Base-by-base conservation (phyloP, 2,888 invertebrate species). In the Xestia rhomboidea region DNA sequence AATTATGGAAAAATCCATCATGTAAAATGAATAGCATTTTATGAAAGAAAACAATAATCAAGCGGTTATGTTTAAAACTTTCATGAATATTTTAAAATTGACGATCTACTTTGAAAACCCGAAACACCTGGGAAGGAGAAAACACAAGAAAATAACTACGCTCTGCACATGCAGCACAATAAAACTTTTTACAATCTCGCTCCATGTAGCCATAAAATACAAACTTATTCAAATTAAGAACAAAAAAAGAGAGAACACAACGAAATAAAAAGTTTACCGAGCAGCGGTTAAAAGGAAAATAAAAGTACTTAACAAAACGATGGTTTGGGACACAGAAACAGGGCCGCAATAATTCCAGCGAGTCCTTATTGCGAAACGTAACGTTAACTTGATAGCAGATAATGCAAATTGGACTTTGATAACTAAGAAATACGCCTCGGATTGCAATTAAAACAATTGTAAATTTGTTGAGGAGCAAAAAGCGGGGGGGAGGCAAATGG, bases 321-420 rank as follows among this genome's bases (percentile, higher is more conserved):
- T 87, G 87, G 88, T 88, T 88, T 81, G 83, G 84, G 82, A 80
- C 85, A 82, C 79, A 86, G 86, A 80, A 86, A 83, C 82, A 79
- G 81, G 76, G 81, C 87, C 82, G 79, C 85, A 87, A 89, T 89
- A 79, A 86, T 88, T 85, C 71, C 82, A 76, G 44, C 75, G 49
- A 83, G 73, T 83, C 79, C 84, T 80, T 85, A 86, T 81, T 84
- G 77, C 83, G 74, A 87, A 88, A 82, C 75, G 82, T 82, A 87
- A 90, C 73, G 81, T 87, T 85, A 85, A 88, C 85, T 85, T 82
- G 79, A 86, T 86, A 89, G 77, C 86, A 83, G 87, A 89, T 92
- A 91, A 90, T 89, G 92, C 86, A 91, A 93, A 93, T 90, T 93
- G 89, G 89, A 90, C 94, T 91, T 90, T 93, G 90, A 91, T 89